Evolutionary conservation across 2,797 vertebrate genomes (phyloP), one percentile per base, ranked within the genome.

Genomic region (Pitangus sulphuratus): DNA sequence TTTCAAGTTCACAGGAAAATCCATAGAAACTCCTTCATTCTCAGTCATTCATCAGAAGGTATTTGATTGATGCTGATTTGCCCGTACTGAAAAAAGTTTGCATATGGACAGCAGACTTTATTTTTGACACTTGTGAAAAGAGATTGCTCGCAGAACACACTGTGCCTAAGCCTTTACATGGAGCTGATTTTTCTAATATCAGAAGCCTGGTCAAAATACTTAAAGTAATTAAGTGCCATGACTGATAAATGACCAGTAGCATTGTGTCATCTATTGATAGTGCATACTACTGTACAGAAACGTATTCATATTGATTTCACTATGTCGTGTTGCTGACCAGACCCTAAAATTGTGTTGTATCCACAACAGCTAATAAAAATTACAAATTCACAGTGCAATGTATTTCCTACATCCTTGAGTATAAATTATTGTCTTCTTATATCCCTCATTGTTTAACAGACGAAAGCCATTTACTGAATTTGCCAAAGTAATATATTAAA

Each of bases 91-190:
- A 91, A 65, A 24, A 60, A 66, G 28, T 56, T 71, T 10, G 64
- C 1, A 11, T 22, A 25, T 2, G 8, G 69, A 37, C 31, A 68
- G 17, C 21, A 56, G 11, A 12, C 31, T 57, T 87, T 26, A 72
- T 72, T 90, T 87, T 84, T 22, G 12, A 28, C 9, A 15, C 2
- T 33, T 12, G 5, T 11, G 71, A 48, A 70, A 87, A 84, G 19
- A 82, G 48, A 13, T 79, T 89, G 10, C 33, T 24, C 35, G 31
- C 26, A 81, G 48, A 80, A 60, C 35, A 30, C 14, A 9, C 20
- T 44, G 31, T 18, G 20, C 11, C 2, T 2, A 3, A 44, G 31
- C 16, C 9, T 48, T 61, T 70, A 45, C 9, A 35, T 0, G 1
- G 44, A 65, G 11, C 9, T 31, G 6, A 24, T 69, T 90, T 84